Conservation (phyloP, 1,140 invertebrate genomes). For the Brachionus rotundiformis region DNA sequence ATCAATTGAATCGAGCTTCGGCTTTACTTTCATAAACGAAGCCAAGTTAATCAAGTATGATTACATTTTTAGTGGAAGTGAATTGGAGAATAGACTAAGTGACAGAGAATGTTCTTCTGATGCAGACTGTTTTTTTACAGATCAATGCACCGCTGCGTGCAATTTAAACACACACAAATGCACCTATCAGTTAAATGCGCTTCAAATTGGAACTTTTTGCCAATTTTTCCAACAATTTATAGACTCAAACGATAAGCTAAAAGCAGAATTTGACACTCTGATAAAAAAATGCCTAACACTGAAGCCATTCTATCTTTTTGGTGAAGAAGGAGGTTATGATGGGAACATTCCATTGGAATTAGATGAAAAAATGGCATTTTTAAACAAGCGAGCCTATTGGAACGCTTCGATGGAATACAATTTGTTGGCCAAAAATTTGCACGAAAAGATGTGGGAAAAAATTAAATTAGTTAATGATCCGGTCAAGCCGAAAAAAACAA, state of each 20-base stretch:
- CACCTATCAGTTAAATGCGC: neutral
- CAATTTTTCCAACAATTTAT: constrained; percentile 4
- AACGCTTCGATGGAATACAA: constrained; percentile 29
- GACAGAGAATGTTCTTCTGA: constrained; percentile 1
- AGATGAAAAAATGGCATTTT: neutral
- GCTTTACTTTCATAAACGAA: constrained; percentile 28
- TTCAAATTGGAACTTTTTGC: neutral
- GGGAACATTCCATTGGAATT: neutral
- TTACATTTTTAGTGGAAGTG: neutral
- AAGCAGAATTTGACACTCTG: neutral
- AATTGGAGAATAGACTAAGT: neutral
- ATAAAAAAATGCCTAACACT: constrained; percentile 14
- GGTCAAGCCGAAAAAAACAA: constrained; percentile 23
- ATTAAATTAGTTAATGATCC: constrained; percentile 24
- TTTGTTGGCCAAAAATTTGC: neutral
- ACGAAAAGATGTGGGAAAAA: neutral
- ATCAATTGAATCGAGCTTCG: constrained; percentile 16
- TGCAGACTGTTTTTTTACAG: neutral
- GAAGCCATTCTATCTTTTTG: neutral
- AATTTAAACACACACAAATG: constrained; percentile 28
- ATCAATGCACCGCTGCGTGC: constrained; percentile 1
- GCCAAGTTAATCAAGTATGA: constrained; percentile 23
- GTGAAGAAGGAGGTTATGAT: neutral
- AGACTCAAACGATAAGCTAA: neutral
- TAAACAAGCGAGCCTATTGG: constrained; percentile 11